Evolutionary conservation across 2,888 invertebrate genomes (phyloP), one percentile per base, ranked within the genome.

Genomic region (Doris montereyensis): DNA sequence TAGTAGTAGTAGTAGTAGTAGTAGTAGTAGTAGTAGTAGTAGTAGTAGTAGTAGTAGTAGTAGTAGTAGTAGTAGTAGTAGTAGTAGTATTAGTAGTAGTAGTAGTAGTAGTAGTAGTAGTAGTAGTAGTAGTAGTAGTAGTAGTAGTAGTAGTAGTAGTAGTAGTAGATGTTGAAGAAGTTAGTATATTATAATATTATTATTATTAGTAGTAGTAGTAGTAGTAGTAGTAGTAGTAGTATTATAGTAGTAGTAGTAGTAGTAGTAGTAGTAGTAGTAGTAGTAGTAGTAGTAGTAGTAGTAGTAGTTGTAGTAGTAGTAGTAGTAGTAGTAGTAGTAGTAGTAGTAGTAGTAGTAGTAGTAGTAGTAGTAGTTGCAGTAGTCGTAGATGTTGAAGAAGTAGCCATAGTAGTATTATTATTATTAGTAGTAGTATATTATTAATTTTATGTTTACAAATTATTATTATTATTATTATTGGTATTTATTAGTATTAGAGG

Each of bases 221-320:
- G 73, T 73, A 73, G 73, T 73, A 58, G 73, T 32, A n/a, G 13
- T 32, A n/a, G 5, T 21, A n/a, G 10, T 17, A 26, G 10, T 41
- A 26, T 21, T n/a, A 21, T 17, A 41, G 24, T 52, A 72, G 52
- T 41, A 41, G 41, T 72, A 72, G 73, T 57, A 57, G 73, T 57
- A 58, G 72, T 41, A 52, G 72, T 72, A 52, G 72, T 72, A 72
- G 72, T 72, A 72, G 72, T 72, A 52, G 72, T 72, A 52, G 72
- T 72, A 72, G 52, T 72, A 72, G 72, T 72, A 52, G 72, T 72
- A 52, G 72, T 72, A 72, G 72, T 72, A 72, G 72, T 72, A 52
- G 72, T 72, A 52, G 72, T 72, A 72, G 72, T 72, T 52, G 72
- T 72, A 52, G 72, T 52, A 52, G 72, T 72, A 72, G 72, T 72